Evolutionary conservation across 2,797 vertebrate genomes (phyloP), one percentile per base, ranked within the genome.

Genomic region (Gila robusta): DNA sequence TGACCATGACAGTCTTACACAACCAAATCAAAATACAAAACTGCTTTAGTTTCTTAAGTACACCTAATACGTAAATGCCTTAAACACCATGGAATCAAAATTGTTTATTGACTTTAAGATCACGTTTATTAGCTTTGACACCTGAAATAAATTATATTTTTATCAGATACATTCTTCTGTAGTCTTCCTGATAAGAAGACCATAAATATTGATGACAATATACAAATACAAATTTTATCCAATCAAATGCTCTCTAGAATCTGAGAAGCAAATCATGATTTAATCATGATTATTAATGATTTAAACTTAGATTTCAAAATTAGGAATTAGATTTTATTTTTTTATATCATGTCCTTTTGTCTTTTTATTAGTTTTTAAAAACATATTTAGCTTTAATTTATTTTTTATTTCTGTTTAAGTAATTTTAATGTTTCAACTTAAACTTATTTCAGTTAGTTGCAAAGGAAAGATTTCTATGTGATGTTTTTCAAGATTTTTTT

Each of bases 101-200:
- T 3, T 3, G 26, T 52, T 76, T 52, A 19, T 5, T 49, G n/a
- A 73, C 4, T 19, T 69, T 49, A 47, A 28, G 44, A 32, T 26
- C 59, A 64, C 2, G 2, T 28, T 64, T 66, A 66, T 32, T 66
- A 28, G 62, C 14, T 66, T 66, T 32, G 26, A 32, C 6, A 32
- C 26, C 26, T 32, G 14, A 16, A 32, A 66, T 16, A 66, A 66
- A 28, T 32, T 5, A 73, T 69, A 73, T 32, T 73, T 73, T 26
- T 37, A 14, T 44, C 39, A 72, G 70, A 28, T 44, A 5, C 6
- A 10, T 1, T 73, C n/a, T 73, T 49, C 6, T 26, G 39, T 12
- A 72, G 70, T 72, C 23, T 72, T 44, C 23, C 70, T 72, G 41
- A 47, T 47, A 47, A 44, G 44, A 74, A 44, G 44, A 74, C 8